Base-by-base conservation (phyloP, 1,140 invertebrate genomes). In the Oncopodura yosiiana region DNA sequence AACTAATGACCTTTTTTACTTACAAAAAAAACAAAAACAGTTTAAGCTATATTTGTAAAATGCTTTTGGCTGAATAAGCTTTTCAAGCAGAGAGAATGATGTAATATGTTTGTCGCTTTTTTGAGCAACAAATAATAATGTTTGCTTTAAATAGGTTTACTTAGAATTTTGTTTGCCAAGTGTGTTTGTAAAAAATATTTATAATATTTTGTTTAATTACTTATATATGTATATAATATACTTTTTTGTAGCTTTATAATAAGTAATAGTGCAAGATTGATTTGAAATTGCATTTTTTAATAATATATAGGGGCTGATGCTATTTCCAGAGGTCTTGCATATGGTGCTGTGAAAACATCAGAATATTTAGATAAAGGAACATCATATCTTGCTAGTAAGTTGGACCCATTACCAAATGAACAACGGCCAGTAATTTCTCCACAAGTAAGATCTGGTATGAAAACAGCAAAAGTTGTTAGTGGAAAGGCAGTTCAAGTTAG, bases 341-440 rank as follows among this genome's bases (percentile, higher is more conserved):
- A 74, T 61, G 81, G 81, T 11, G 81, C 81, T 5, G 74, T 79
- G 63, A 80, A 81, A 62, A 76, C 78, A 1, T 75, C 79, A 12
- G 70, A 77, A 24, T 69, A 78, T 8, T 70, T 85, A 53, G 74
- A 77, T 43, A 70, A 69, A 48, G 76, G 76, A 4, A 81, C 82
- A 3, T 74, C 76, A 1, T 79, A 78, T 61, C 61, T 84, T 4
- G 75, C 79, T 18, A 71, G 75, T 1, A 74, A 73, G 57, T 69
- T 83, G 37, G 65, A 65, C 2, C 74, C 78, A 14, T n/a, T n/a
- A n/a, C 70, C 73, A 9, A 63, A 67, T 27, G 60, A 69, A 54
- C 69, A 74, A 4, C 62, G 70, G 3, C 66, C 72, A 19, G 68
- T 74, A 16, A 66, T 75, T 30, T 65, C 68, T 21, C 66, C 70